Evolutionary conservation across 1,140 invertebrate species (phyloP).

Genomic region (Lamellibrachia luymesi): DNA sequence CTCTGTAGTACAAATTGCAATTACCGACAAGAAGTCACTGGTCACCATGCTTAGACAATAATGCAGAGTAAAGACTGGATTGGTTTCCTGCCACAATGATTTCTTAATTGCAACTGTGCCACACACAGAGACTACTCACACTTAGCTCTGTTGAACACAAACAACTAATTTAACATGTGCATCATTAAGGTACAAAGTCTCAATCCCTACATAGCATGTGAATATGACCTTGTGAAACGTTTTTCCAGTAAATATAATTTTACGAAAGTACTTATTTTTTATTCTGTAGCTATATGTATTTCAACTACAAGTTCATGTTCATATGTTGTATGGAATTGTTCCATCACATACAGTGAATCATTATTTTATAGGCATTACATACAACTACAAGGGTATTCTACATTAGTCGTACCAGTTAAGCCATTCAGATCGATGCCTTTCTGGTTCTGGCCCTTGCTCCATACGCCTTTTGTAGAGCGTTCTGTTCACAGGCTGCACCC

Average conservation of each 20-base stretch:
- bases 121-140: neutral
- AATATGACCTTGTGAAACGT: too few relatives aligned
- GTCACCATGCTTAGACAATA: too few relatives aligned
- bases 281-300: neutral
- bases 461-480: constrained; percentile 39
- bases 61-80: constrained; percentile 13
- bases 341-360: too few relatives aligned
- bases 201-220: too few relatives aligned
- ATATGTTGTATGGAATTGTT: neutral
- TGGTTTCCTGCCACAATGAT: constrained; percentile 12
- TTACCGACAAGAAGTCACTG: too few relatives aligned
- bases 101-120: neutral
- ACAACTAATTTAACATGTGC: too few relatives aligned
- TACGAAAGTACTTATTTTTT: neutral
- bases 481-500: constrained; percentile 23
- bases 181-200: too few relatives aligned
- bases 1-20: too few relatives aligned
- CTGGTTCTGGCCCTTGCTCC: constrained; percentile 42
- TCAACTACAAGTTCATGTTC: neutral
- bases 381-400: neutral
- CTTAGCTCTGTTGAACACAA: too few relatives aligned
- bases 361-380: too few relatives aligned
- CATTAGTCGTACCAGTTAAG: constrained; percentile 41
- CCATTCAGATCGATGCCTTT: constrained; percentile 43
- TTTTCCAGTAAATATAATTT: neutral